Percentiles rank a stretch among this genome's conserved stretches.
Conservation (phyloP, 1,140 invertebrate genomes). For the Drosophila santomea region DNA sequence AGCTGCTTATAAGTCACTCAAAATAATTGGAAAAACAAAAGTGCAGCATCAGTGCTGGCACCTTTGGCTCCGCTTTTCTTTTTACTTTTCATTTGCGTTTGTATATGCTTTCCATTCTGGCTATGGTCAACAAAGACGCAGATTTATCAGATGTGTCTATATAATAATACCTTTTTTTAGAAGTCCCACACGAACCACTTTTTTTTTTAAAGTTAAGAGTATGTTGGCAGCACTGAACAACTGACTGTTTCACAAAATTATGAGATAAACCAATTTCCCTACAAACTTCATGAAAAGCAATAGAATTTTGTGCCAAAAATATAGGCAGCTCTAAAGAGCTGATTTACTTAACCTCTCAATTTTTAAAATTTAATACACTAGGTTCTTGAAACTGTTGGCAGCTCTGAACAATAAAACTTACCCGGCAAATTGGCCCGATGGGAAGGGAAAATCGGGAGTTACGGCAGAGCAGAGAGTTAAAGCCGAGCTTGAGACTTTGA, state of each 20-base stretch:
- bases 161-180: too few relatives aligned
- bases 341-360: too few relatives aligned
- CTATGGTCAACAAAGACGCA: too few relatives aligned
- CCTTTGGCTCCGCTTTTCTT: not conserved
- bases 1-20: constrained; percentile 36
- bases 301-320: too few relatives aligned
- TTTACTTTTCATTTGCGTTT: too few relatives aligned
- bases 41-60: not conserved
- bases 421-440: constrained; percentile 16
- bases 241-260: too few relatives aligned
- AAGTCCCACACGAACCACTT: too few relatives aligned
- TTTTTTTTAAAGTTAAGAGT: too few relatives aligned
- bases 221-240: too few relatives aligned
- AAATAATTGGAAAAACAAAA: constrained; percentile 24
- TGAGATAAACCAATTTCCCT: too few relatives aligned
- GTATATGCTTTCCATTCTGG: not conserved
- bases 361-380: not conserved
- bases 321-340: too few relatives aligned
- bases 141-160: too few relatives aligned
- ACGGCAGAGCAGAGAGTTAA: not conserved
- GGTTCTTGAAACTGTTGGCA: not conserved
- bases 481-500: constrained; percentile 49
- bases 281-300: not conserved
- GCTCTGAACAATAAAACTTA: constrained; percentile 19
- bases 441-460: not conserved